Evolutionary conservation across 1,140 invertebrate species (phyloP), one percentile per base, ranked within the genome.

Genomic region (Diachasma alloeum): DNA sequence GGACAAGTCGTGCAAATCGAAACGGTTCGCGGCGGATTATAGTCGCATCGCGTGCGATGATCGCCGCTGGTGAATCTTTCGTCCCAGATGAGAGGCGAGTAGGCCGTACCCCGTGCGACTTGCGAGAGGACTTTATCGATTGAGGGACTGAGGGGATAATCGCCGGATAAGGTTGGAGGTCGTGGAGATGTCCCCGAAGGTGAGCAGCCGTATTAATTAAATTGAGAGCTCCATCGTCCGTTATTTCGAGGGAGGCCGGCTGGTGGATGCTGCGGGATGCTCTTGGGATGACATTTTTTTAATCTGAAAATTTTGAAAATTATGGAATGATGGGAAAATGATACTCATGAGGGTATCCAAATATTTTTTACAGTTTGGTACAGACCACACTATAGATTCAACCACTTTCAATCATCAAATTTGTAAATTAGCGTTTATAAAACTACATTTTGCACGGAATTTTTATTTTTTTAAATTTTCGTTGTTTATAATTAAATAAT

Each of bases 1-100:
- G 72, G 72, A 74, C 26, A 74, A 74, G 72, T 74, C 72, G 72
- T 74, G 72, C 72, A 74, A 74, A 74, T 74, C 72, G 72, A 74
- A 74, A 74, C 56, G 72, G 31, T 74, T 66, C 72, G 72, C 72
- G 53, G 72, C 19, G 72, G 72, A 74, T 74, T 74, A 74, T 74
- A 74, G 72, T 74, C 53, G 53, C 72, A 74, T 74, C 72, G 72
- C 72, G 72, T 74, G 72, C 72, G 53, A 74, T 74, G 72, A 74
- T 74, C 53, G 72, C 53, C 48, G 72, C 56, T 56, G 53, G 72
- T 63, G 53, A 63, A 63, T 63, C 24, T 31, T 63, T 26, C 24
- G 59, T 63, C 19, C 59, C 48, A 56, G n/a, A 31, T 59, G n/a
- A 59, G 53, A 59, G n/a, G 53, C 31, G 31, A 63, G 10, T 24